Evolutionary conservation across 2,888 invertebrate species (phyloP).

Genomic region (Lydus trimaculatus): DNA sequence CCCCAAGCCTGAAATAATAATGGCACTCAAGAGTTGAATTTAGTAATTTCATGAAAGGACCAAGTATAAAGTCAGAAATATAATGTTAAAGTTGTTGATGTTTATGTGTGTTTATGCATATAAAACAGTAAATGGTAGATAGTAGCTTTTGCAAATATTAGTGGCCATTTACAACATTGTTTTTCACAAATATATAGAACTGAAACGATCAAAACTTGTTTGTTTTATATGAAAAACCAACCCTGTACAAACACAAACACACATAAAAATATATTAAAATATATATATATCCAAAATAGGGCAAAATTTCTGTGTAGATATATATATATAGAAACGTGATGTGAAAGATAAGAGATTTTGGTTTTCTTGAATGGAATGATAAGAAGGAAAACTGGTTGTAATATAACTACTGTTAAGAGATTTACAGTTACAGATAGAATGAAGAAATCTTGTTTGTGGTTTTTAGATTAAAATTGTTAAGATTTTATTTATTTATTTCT

Average conservation of each 20-base stretch:
- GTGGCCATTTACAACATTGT: not conserved
- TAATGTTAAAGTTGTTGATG: slow-evolving; percentile 2
- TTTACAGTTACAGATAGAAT: slow-evolving; percentile 1
- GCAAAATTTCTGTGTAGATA: not conserved
- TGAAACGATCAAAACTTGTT: not conserved
- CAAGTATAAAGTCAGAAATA: not conserved
- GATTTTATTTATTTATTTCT: not conserved
- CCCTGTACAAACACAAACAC: no score
- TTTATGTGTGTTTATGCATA: not conserved
- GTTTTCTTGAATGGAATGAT: not conserved
- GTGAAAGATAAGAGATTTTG: not conserved
- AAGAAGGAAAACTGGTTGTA: not conserved
- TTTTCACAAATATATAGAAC: not conserved
- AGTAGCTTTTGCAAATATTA: not conserved
- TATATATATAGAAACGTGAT: not conserved
- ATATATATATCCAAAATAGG: not conserved
- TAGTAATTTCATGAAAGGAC: not conserved
- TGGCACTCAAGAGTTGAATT: not conserved
- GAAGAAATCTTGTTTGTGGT: not conserved
- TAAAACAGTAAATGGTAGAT: not conserved
- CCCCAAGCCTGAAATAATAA: slow-evolving; percentile 2
- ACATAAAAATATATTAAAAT: not conserved
- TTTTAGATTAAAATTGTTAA: not conserved
- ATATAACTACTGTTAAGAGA: not conserved
- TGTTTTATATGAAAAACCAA: not conserved